Conservation (phyloP, 2,888 invertebrate genomes). For the Unio delphinus region DNA sequence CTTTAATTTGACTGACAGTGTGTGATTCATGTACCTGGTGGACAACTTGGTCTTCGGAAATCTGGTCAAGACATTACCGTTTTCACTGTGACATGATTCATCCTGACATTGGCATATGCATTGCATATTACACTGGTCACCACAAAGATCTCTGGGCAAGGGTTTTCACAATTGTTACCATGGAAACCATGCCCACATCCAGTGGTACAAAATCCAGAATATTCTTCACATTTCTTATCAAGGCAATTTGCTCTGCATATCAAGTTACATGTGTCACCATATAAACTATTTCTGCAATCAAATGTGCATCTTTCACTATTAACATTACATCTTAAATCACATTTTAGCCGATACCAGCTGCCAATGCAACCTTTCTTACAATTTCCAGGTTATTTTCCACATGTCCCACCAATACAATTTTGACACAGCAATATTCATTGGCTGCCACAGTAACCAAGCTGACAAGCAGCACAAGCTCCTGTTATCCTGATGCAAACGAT, state of each 20-base stretch:
- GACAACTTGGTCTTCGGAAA: conserved; percentile 20
- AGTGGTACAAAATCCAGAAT: conserved; percentile 13
- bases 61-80: conserved; percentile 14
- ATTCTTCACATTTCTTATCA: conserved; percentile 14
- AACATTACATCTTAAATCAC: neutral
- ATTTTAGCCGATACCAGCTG: neutral
- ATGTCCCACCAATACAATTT: neutral
- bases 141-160: conserved; percentile 4
- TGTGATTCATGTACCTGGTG: no score
- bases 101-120: conserved; percentile 27
- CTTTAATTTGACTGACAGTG: no score
- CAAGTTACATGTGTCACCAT: conserved; percentile 12
- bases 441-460: neutral
- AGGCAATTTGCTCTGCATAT: conserved; percentile 15
- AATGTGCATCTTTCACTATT: no score
- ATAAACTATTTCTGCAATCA: conserved; percentile 16
- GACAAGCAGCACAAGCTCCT: no score
- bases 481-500: no score
- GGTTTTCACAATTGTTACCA: conserved; percentile 15
- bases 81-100: conserved; percentile 12
- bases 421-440: neutral
- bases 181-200: conserved; percentile 17
- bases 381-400: neutral
- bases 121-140: conserved; percentile 15
- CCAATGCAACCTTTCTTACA: conserved; percentile 1